Evolutionary conservation across 2,113 vertebrate species (phyloP).

Genomic region (Epinephelus cyanopodus): DNA sequence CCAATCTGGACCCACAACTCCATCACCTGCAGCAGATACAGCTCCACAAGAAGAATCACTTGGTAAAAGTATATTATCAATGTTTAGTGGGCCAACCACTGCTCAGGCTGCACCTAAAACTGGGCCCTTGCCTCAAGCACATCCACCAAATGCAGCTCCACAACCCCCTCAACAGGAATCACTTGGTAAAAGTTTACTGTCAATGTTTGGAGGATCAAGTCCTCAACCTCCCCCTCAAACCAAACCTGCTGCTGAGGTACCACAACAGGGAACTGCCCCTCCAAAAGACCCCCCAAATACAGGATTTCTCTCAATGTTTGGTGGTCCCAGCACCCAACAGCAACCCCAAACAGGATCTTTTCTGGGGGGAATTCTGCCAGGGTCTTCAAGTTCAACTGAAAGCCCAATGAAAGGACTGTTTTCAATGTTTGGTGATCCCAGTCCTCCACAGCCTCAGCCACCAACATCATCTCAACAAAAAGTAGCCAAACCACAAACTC

Average conservation of each 20-base stretch:
- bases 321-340: conserved; percentile 64
- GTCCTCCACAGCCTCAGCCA: conserved; percentile 59
- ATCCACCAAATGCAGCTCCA: conserved; percentile 43
- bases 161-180: conserved; percentile 69
- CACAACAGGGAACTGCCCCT: conserved; percentile 57
- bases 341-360: conserved; percentile 71
- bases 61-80: conserved; percentile 78
- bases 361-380: conserved; percentile 76
- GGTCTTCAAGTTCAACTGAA: conserved; percentile 70
- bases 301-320: conserved; percentile 78
- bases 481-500: conserved; percentile 42
- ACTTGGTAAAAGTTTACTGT: conserved; percentile 71
- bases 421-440: conserved; percentile 86
- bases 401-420: conserved; percentile 84
- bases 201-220: conserved; percentile 74
- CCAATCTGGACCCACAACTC: conserved; percentile 34
- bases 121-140: conserved; percentile 43
- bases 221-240: conserved; percentile 51
- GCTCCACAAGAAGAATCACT: conserved; percentile 76
- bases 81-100: conserved; percentile 74
- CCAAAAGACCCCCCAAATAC: conserved; percentile 70
- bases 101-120: conserved; percentile 65
- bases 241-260: conserved; percentile 67
- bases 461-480: conserved; percentile 54
- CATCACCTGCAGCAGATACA: conserved; percentile 39